Evolutionary conservation across 2,113 vertebrate genomes (phyloP), one percentile per base, ranked within the genome.

Genomic region (Notothenia coriiceps): DNA sequence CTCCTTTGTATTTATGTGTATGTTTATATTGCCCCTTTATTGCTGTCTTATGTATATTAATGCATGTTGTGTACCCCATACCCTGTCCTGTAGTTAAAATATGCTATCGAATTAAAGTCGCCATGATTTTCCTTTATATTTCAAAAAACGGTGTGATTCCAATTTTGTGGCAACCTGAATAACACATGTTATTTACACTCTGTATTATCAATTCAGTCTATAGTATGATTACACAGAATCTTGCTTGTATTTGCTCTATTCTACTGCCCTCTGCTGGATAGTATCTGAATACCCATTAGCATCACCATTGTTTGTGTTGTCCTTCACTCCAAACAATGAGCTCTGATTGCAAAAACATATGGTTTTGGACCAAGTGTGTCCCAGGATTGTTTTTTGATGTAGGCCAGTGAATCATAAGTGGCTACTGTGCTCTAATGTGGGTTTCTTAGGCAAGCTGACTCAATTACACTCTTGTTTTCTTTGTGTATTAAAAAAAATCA

Each of bases 181-280:
- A 40, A 40, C 7, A 8, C 35, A 40, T 40, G 8, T 40, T 40
- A 40, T 40, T 6, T 40, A 40, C 35, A 40, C 35, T 40, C 35
- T 40, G 35, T 40, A 40, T 40, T 7, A 40, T 40, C 35, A 6
- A 40, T 40, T 6, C 35, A 40, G 35, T 40, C 35, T 40, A 40
- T 6, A 40, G 35, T 40, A 40, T 40, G 35, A 40, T 40, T 40
- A 40, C 7, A 14, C 8, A 29, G 55, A n/a, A 10, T 44, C 44
- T 49, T 55, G 40, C 9, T 33, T 12, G 11, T 22, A 43, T 72
- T 64, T 71, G 17, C 61, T 77, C 20, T 55, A 11, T 50, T 77
- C 13, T 73, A 17, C 61, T 77, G 83, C 85, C 54, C 50, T 35
- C 86, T 79, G 57, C 68, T 87, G 89, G 83, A 79, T 57, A 60